A percentile compares a stretch with the other conserved stretches of the same genome.
Conservation (phyloP, 1,140 invertebrate species). For the Leptopilina boulardi region DNA sequence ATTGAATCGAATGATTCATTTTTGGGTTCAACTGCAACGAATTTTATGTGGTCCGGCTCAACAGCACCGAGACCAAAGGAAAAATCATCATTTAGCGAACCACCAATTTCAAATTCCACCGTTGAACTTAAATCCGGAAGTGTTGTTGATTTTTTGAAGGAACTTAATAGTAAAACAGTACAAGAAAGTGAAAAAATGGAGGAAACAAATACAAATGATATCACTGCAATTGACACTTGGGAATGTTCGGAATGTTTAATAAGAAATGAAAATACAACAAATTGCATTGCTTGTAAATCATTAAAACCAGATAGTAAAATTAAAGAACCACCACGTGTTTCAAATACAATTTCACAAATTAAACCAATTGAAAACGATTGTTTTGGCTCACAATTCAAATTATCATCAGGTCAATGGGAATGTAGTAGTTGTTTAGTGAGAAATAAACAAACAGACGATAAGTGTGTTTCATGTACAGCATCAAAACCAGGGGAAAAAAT, state of each 20-base stretch:
- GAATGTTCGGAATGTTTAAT: conserved; percentile 75
- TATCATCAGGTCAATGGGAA: conserved; percentile 78
- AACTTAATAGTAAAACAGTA: conserved; percentile 8
- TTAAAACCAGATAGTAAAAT: conserved; percentile 46
- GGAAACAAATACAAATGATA: conserved; percentile 55
- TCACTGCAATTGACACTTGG: conserved; percentile 67
- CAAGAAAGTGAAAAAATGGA: conserved; percentile 48
- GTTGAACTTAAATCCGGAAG: conserved; percentile 64
- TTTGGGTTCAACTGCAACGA: conserved; percentile 45
- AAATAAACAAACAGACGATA: conserved; percentile 78
- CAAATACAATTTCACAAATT: conserved; percentile 14
- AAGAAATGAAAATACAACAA: conserved; percentile 62
- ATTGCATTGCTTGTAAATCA: conserved; percentile 69
- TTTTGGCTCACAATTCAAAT: conserved; percentile 78
- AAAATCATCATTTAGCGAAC: conserved; percentile 48
- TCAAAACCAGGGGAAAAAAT: conserved; percentile 72
- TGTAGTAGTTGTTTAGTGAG: conserved; percentile 81
- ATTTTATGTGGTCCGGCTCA: conserved; percentile 66
- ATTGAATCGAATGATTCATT: conserved; percentile 45
- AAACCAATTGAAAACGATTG: conserved; percentile 47
- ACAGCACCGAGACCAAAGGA: conserved; percentile 63
- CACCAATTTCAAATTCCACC: conserved; percentile 36
- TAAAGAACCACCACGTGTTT: conserved; percentile 36
- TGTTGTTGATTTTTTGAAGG: conserved; percentile 64
- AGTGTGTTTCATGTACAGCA: conserved; percentile 81